Percentiles rank a stretch among this genome's conserved stretches.
Evolutionary conservation across 2,113 vertebrate species (phyloP).

Genomic region (Oceanites oceanicus): DNA sequence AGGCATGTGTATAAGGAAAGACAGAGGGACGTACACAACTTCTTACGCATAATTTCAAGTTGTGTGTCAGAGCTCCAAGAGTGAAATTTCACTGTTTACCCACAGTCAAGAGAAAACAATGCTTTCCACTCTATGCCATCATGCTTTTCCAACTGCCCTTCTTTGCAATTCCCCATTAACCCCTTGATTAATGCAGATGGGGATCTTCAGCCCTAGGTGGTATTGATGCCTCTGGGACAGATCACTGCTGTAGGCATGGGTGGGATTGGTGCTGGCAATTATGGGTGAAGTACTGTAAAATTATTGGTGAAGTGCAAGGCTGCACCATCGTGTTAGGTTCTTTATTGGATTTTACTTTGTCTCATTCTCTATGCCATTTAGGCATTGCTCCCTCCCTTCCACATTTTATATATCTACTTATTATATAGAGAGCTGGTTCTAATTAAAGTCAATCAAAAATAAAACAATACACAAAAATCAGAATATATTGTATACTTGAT

Average conservation of each 20-base stretch:
- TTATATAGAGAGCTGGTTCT: slow-evolving; percentile 27
- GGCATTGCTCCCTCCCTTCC: not conserved
- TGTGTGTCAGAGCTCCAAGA: not conserved
- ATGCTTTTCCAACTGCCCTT: not conserved
- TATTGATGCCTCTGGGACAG: not conserved
- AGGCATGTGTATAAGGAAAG: not conserved
- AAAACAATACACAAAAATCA: slow-evolving; percentile 41
- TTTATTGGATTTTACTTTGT: not conserved
- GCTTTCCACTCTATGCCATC: not conserved
- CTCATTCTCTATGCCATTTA: not conserved
- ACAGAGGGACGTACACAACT: not conserved
- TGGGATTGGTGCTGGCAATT: not conserved
- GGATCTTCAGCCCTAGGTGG: not conserved
- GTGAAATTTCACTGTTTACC: not conserved
- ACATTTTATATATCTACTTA: slow-evolving; percentile 11
- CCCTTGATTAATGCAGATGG: not conserved
- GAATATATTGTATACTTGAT: not conserved
- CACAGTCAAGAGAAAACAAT: not conserved
- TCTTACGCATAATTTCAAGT: not conserved
- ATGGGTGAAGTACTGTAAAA: not conserved
- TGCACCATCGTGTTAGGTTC: not conserved
- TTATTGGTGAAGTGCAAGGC: not conserved
- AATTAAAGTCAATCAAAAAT: slow-evolving; percentile 48
- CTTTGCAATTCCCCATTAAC: not conserved
- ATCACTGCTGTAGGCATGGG: not conserved